These are phyloP conservation scores for Copidosoma floridanum DNA, from an alignment of 1,140 invertebrate genomes.

Conservation along the genomic window DNA sequence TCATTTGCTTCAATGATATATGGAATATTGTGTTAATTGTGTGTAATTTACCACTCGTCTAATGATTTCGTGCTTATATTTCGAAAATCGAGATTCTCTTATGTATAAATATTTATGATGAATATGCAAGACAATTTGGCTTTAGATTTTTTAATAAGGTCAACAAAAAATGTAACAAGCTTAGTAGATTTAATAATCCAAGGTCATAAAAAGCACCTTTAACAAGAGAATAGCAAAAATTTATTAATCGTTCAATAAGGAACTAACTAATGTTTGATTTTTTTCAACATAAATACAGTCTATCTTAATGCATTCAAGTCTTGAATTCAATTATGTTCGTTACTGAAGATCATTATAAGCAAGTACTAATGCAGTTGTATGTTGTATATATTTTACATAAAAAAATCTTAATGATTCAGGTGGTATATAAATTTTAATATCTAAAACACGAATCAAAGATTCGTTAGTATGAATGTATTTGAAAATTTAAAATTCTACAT, in stretches of 20 bases:
- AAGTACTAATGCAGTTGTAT: not conserved
- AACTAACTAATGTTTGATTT: slow-evolving; percentile 4
- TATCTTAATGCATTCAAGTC: slow-evolving; percentile 18
- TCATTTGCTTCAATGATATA: slow-evolving; percentile 2
- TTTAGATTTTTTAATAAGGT: too few species aligned
- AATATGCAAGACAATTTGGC: too few species aligned
- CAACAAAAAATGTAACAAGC: not conserved
- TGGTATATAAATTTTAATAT: too few species aligned
- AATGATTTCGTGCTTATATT: slow-evolving; percentile 26
- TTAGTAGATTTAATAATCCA: slow-evolving; percentile 3
- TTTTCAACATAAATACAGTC: slow-evolving; percentile 21
- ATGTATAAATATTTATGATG: too few species aligned
- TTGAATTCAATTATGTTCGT: slow-evolving; percentile 18
- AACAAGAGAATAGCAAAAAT: slow-evolving; percentile 1
- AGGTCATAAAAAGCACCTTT: slow-evolving; percentile 7
- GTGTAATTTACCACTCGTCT: slow-evolving; percentile 20
- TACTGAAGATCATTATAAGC: slow-evolving; percentile 16
- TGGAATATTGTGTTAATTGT: slow-evolving; percentile 25
- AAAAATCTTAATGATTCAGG: not conserved
- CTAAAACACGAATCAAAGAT: too few species aligned
- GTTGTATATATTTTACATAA: slow-evolving; percentile 7
- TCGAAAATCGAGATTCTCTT: not conserved
- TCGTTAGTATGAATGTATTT: slow-evolving; percentile 5
- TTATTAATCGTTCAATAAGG: slow-evolving; percentile 11
- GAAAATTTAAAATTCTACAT: slow-evolving; percentile 12